Percentiles rank a stretch among this genome's conserved stretches.
Conservation (phyloP, 2,113 vertebrate genomes). For the Sylvilagus bachmani region DNA sequence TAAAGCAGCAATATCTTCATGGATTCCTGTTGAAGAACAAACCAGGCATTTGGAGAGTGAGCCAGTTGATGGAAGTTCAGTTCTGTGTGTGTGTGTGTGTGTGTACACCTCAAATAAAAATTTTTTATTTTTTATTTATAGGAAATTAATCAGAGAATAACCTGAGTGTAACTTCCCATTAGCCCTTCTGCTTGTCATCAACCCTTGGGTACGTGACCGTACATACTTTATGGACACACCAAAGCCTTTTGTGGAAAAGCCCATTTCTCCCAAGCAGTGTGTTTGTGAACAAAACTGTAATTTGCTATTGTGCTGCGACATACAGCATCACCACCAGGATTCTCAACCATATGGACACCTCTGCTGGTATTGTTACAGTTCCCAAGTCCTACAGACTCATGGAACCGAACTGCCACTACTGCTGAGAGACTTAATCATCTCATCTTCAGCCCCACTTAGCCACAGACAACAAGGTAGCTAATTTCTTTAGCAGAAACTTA, state of each 20-base stretch:
- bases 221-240: neutral
- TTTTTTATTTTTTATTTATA: too few relatives aligned
- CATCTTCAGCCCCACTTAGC: neutral
- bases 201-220: neutral
- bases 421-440: neutral
- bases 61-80: too few relatives aligned
- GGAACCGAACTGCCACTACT: neutral
- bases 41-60: too few relatives aligned
- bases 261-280: neutral
- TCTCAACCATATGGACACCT: neutral
- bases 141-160: too few relatives aligned
- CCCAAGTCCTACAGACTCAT: accelerated
- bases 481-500: conserved; percentile 20
- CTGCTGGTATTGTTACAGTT: neutral
- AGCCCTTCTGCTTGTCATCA: neutral
- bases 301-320: neutral
- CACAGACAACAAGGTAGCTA: neutral
- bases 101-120: too few relatives aligned
- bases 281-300: neutral
- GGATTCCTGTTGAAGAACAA: conserved; percentile 14
- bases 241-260: neutral
- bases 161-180: too few relatives aligned
- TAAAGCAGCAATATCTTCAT: neutral
- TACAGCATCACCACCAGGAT: neutral
- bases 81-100: too few relatives aligned